A percentile compares a stretch with the other conserved stretches of the same genome.
These are phyloP conservation scores for Serinus canaria DNA, from an alignment of 2,113 vertebrate genomes.

Conservation along the genomic window DNA sequence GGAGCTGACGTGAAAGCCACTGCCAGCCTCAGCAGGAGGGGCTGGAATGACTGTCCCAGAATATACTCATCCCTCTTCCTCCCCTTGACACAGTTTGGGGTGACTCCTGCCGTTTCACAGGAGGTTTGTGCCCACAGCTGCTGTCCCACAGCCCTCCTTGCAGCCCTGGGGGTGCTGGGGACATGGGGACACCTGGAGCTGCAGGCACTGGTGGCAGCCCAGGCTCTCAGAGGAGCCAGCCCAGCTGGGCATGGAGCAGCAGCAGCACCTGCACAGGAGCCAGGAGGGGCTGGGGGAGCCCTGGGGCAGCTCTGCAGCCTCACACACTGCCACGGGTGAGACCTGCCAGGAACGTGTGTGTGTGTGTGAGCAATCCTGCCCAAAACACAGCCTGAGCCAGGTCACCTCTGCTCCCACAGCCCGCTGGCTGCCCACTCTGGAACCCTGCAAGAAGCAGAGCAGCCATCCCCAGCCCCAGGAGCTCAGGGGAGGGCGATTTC, in stretches of 20 bases:
- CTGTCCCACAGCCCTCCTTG: background rate
- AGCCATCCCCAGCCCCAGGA: background rate
- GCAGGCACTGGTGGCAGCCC: background rate
- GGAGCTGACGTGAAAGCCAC: background rate
- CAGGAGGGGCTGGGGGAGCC: background rate
- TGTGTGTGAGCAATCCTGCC: background rate
- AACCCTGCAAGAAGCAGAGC: fast-evolving
- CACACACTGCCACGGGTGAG: fast-evolving
- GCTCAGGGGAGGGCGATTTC: background rate
- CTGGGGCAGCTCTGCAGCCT: background rate
- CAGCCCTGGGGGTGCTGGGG: background rate
- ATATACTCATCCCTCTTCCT: background rate
- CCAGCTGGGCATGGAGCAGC: background rate
- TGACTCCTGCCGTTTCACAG: background rate
- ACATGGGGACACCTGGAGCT: fast-evolving
- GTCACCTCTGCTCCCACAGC: fast-evolving
- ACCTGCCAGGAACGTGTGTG: fast-evolving
- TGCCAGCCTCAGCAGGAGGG: background rate
- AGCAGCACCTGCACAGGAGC: background rate
- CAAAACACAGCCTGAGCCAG: fast-evolving
- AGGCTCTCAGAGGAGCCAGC: fast-evolving
- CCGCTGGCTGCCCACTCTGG: fast-evolving
- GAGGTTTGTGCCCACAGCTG: background rate
- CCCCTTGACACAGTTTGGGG: background rate
- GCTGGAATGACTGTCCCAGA: background rate